phyloP scores from a whole-genome alignment of 2,113 vertebrate genomes.

The Colaptes auratus region DNA sequence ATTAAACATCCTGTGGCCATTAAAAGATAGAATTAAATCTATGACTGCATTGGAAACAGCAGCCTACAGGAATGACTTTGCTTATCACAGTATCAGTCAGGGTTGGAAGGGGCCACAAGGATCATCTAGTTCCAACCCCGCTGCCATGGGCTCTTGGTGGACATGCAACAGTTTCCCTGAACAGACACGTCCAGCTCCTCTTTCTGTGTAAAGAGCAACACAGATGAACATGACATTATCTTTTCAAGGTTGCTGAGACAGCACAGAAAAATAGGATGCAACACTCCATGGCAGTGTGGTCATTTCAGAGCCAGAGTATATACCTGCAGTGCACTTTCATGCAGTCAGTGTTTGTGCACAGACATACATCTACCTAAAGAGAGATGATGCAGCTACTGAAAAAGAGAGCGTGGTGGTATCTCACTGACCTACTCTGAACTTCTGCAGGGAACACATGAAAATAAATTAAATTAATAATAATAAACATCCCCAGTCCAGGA shows the following conservation, averaged over 20 bases:
- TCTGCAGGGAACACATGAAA: not conserved
- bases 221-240: not conserved
- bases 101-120: too few species aligned
- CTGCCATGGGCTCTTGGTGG: not conserved
- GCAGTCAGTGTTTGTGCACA: not conserved
- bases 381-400: too few species aligned
- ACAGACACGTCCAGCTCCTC: not conserved
- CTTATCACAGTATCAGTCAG: too few species aligned
- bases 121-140: too few species aligned
- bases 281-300: not conserved
- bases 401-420: not conserved
- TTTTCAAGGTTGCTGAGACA: not conserved
- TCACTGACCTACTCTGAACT: not conserved
- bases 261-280: not conserved
- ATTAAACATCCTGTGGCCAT: not conserved
- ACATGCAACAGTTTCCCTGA: not conserved
- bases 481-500: not conserved
- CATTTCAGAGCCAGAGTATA: not conserved
- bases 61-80: not conserved
- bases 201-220: not conserved
- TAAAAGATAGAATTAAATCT: not conserved
- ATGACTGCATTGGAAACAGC: not conserved
- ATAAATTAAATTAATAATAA: not conserved
- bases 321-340: not conserved
- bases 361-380: not conserved